Evolutionary conservation across 2,888 invertebrate species (phyloP), one percentile per base, ranked within the genome.

Genomic region (Lasioglossum villosulum): DNA sequence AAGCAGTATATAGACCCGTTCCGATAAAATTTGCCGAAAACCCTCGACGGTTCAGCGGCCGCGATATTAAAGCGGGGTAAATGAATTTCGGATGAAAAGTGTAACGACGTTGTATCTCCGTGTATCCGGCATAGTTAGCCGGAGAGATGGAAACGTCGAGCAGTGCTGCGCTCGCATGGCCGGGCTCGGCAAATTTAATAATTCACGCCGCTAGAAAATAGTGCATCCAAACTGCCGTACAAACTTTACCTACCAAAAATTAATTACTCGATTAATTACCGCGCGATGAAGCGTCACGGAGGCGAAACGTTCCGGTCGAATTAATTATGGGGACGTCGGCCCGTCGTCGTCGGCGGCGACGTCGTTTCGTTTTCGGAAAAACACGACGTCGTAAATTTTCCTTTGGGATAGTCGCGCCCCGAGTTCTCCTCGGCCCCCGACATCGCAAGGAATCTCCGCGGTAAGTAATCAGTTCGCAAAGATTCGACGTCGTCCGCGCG

Each of bases 161-260:
- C 59, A 75, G 59, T 34, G 56, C 19, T 37, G 59, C 14, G 59
- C 30, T 75, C 77, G 52, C 66, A 66, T 23, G 75, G 30, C 59
- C 34, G 30, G 56, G 14, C 77, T 19, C 8, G 59, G 27, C 12
- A 78, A 80, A 52, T 88, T 86, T 86, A 88, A 88, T 88, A 85
- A 88, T 80, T 80, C 75, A n/a, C 37, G 75, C 30, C 14, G 19
- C 68, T 42, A 34, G 70, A 75, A 74, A 72, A n/a, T 30, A 37
- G n/a, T 39, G 45, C 75, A 34, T n/a, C 27, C 19, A 68, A 83
- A 34, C 76, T 63, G 27, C 27, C 19, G 12, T 52, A 8, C 30
- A 27, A 77, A 79, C 78, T 84, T 48, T 81, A 72, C 16, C 39
- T 39, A 30, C 27, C 75, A 52, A 80, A 76, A 70, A 68, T 86